Base-by-base conservation (phyloP, 2,113 vertebrate genomes). In the Raja brachyura region DNA sequence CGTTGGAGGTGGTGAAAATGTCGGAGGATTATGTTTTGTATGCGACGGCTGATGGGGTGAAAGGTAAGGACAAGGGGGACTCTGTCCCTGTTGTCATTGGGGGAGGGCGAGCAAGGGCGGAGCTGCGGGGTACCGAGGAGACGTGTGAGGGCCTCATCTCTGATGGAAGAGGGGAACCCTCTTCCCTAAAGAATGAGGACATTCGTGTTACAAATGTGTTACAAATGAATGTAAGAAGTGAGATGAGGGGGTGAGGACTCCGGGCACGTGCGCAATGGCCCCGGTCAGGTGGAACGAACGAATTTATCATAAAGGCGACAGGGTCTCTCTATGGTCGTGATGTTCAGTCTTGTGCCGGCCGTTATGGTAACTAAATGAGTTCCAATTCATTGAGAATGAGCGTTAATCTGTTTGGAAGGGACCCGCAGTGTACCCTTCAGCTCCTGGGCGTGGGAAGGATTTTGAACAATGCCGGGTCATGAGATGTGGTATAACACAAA, bases 321-420 rank as follows among this genome's bases (percentile, higher is more conserved):
- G 90, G 9, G 68, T 92, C 90, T 70, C 25, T 9, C 66, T 92
- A 3, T 73, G 73, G 73, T 92, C 68, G 68, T 25, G 31, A 0
- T 74, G 90, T 92, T 92, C 90, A 92, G 90, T 92, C 66, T 70
- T 92, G 90, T 28, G 90, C 31, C 33, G 66, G 68, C 66, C 68
- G 68, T 73, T 73, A 28, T 73, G 33, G 90, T 74, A 73, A 25
- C 68, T 48, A 28, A 92, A 73, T 74, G 90, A 74, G 33, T 31
- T 54, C 13, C 68, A 92, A 73, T 73, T 54, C 90, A 92, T 73
- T 28, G 66, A 74, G 28, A 74, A 92, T 18, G 68, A 92, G 68
- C 68, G 18, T 90, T 90, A 68, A 90, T 14, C 61, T 61, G 31
- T 90, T 90, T 90, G 63, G 86, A 73, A 92, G 48, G 25, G 90